These are phyloP conservation scores for Sericinus montela DNA, from an alignment of 2,888 invertebrate genomes.

Conservation along the genomic window DNA sequence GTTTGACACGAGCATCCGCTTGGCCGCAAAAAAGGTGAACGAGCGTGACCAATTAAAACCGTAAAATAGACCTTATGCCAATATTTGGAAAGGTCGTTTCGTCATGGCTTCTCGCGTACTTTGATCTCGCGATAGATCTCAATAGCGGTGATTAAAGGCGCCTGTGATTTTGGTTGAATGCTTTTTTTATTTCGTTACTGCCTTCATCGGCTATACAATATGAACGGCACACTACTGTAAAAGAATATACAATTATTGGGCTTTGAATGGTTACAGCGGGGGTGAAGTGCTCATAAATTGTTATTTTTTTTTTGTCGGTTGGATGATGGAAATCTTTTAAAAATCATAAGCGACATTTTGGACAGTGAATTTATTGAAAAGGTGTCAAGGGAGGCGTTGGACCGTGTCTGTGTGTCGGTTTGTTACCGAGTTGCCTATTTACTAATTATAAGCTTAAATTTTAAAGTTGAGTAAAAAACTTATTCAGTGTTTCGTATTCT, in stretches of 20 bases:
- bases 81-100: conserved; percentile 65
- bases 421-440: conserved; percentile 48
- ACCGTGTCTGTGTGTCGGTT: conserved; percentile 37
- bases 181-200: conserved; percentile 58
- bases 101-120: conserved; percentile 55
- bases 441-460: conserved; percentile 60
- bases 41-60: conserved; percentile 50
- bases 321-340: conserved; percentile 66
- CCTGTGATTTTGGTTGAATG: conserved; percentile 78
- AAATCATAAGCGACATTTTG: conserved; percentile 64
- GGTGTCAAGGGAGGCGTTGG: conserved; percentile 54
- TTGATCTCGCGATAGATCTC: conserved; percentile 78
- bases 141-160: conserved; percentile 80
- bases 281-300: conserved; percentile 78
- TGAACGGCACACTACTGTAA: conserved; percentile 77
- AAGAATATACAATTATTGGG: conserved; percentile 79
- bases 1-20: conserved; percentile 80
- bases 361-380: conserved; percentile 57
- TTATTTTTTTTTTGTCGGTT: conserved; percentile 53
- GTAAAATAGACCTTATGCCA: conserved; percentile 60
- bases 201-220: conserved; percentile 72
- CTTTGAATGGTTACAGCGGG: conserved; percentile 78
- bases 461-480: not conserved
- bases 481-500: too few relatives aligned
- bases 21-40: conserved; percentile 60